Percentiles rank a stretch among this genome's conserved stretches.
phyloP scores from a whole-genome alignment of 2,888 invertebrate genomes.

The Amiota communis region DNA sequence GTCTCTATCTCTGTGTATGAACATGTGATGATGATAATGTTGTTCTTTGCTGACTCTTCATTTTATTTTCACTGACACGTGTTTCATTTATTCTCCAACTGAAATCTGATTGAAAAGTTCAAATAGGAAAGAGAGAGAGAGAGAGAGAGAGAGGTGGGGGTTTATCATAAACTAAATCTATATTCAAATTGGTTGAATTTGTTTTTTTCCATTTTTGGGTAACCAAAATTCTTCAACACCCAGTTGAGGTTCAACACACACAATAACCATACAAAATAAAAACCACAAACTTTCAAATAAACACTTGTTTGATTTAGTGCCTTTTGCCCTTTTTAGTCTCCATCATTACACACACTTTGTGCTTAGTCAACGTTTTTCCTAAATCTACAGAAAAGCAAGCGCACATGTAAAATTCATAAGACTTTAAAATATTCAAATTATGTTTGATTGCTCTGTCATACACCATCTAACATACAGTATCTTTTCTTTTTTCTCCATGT shows the following conservation, averaged over 20 bases:
- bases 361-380: background rate
- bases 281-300: background rate
- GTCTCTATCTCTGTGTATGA: too few species aligned
- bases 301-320: slow-evolving; percentile 5
- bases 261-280: background rate
- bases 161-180: background rate
- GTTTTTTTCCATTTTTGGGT: too few species aligned
- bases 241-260: background rate
- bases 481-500: slow-evolving; percentile 10
- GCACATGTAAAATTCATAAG: slow-evolving; percentile 38
- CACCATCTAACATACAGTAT: slow-evolving; percentile 31
- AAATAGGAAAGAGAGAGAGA: too few species aligned
- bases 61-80: too few species aligned
- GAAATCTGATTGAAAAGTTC: too few species aligned
- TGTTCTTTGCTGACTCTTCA: too few species aligned
- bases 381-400: background rate
- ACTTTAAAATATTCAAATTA: slow-evolving; percentile 41
- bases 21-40: too few species aligned
- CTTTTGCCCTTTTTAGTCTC: slow-evolving; percentile 1
- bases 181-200: background rate
- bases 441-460: slow-evolving; percentile 5
- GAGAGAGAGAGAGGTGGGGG: too few species aligned
- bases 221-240: too few species aligned
- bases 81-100: too few species aligned
- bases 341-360: background rate